Evolutionary conservation across 2,888 invertebrate species (phyloP).

Genomic region (Lithophane ornitopus): DNA sequence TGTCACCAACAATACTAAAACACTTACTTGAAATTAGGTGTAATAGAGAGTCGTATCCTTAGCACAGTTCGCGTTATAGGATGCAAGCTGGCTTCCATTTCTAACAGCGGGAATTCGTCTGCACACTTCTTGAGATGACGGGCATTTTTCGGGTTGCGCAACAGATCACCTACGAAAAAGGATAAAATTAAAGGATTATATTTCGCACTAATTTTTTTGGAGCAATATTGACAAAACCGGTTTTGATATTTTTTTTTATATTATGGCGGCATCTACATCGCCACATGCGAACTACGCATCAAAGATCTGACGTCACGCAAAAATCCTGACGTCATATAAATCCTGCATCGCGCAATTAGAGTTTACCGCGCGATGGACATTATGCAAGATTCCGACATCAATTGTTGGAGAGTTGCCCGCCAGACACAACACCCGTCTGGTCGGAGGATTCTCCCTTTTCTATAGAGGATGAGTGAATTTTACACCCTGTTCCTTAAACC

Average conservation of each 20-base stretch:
- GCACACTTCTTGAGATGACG: conserved; percentile 95
- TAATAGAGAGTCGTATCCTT: conserved; percentile 94
- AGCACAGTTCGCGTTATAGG: conserved; percentile 98
- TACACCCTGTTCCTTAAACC: no score
- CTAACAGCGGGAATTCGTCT: conserved; percentile 95
- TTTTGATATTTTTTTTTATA: not conserved
- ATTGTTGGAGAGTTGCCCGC: no score
- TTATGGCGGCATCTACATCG: no score
- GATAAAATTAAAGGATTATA: not conserved
- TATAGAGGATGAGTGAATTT: no score
- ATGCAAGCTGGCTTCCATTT: conserved; percentile 96
- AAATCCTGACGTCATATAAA: no score
- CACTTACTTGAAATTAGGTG: conserved; percentile 91
- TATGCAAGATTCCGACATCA: no score
- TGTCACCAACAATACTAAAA: not conserved
- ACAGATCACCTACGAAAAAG: conserved; percentile 88
- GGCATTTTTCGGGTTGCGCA: conserved; percentile 95
- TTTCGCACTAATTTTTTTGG: not conserved
- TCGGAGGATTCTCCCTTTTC: no score
- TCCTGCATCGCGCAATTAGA: no score
- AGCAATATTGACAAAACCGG: not conserved
- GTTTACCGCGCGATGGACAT: no score
- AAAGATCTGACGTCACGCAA: no score
- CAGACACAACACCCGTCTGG: no score
- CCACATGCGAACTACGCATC: no score